Evolutionary conservation across 2,797 vertebrate species (phyloP).

Genomic region (Platalea minor): DNA sequence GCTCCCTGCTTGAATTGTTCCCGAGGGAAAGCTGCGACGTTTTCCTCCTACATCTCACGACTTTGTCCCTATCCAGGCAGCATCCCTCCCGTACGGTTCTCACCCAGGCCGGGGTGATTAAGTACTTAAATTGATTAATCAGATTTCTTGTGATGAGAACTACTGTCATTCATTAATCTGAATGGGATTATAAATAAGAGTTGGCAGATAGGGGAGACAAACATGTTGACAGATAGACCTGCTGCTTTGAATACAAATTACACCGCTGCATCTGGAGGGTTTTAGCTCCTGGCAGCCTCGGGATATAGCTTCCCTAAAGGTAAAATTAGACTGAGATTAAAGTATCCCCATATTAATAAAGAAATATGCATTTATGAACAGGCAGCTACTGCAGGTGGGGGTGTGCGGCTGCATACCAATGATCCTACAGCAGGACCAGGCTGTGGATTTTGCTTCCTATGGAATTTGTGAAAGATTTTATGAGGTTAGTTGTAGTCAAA

Average conservation of each 20-base stretch:
- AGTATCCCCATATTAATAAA: slow-evolving; percentile 68
- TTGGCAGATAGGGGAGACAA: slow-evolving; percentile 76
- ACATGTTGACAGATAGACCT: slow-evolving; percentile 72
- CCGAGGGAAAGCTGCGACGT: neutral
- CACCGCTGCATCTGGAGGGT: slow-evolving; percentile 53
- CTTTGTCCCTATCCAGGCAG: slow-evolving; percentile 65
- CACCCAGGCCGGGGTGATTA: slow-evolving; percentile 75
- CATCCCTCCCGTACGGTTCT: slow-evolving; percentile 55
- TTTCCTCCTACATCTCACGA: slow-evolving; percentile 2
- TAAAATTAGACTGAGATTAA: slow-evolving; percentile 70
- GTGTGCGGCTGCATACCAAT: slow-evolving; percentile 17
- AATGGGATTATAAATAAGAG: slow-evolving; percentile 82
- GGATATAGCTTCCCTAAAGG: slow-evolving; percentile 71
- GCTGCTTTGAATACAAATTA: slow-evolving; percentile 72
- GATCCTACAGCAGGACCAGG: neutral
- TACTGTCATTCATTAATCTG: slow-evolving; percentile 83
- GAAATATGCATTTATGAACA: slow-evolving; percentile 23
- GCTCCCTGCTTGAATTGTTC: neutral
- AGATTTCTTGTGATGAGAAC: slow-evolving; percentile 83
- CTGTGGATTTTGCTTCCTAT: neutral
- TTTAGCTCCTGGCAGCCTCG: slow-evolving; percentile 41
- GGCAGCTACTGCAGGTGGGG: neutral
- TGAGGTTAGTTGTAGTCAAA: neutral
- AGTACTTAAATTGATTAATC: slow-evolving; percentile 85
- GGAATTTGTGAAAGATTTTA: neutral